Evolutionary conservation across 2,888 invertebrate genomes (phyloP).

Genomic region (Torymus tubicola): DNA sequence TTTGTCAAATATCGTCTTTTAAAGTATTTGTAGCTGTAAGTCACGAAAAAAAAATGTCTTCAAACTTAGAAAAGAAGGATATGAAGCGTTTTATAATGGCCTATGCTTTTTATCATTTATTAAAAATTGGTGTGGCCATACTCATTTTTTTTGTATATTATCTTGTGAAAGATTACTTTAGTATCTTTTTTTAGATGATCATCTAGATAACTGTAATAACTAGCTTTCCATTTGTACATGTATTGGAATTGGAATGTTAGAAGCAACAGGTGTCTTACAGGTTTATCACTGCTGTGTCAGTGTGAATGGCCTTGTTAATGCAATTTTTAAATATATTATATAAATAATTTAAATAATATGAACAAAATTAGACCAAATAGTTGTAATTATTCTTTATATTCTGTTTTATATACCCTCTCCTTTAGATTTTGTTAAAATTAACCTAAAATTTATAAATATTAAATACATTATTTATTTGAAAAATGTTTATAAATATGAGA

Average conservation of each 20-base stretch:
- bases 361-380: constrained; percentile 33
- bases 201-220: constrained; percentile 44
- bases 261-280: constrained; percentile 53
- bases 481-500: constrained; percentile 9
- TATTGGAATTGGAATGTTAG: constrained; percentile 48
- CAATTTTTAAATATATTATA: constrained; percentile 51
- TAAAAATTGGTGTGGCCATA: constrained; percentile 51
- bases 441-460: constrained; percentile 33
- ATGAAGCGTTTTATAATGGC: constrained; percentile 41
- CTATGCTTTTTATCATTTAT: constrained; percentile 53
- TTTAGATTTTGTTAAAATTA: constrained; percentile 16
- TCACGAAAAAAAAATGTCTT: constrained; percentile 25
- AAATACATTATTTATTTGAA: neutral
- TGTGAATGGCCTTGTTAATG: constrained; percentile 46
- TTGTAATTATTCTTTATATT: constrained; percentile 4
- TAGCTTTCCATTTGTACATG: constrained; percentile 31
- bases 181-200: constrained; percentile 46
- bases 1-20: constrained; percentile 43
- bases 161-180: constrained; percentile 46
- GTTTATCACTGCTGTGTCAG: constrained; percentile 36
- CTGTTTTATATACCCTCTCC: constrained; percentile 4
- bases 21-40: constrained; percentile 36
- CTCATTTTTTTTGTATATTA: constrained; percentile 47
- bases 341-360: constrained; percentile 50
- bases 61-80: constrained; percentile 36